Evolutionary conservation across 2,888 invertebrate genomes (phyloP).

Genomic region (Dynastes hyllus): DNA sequence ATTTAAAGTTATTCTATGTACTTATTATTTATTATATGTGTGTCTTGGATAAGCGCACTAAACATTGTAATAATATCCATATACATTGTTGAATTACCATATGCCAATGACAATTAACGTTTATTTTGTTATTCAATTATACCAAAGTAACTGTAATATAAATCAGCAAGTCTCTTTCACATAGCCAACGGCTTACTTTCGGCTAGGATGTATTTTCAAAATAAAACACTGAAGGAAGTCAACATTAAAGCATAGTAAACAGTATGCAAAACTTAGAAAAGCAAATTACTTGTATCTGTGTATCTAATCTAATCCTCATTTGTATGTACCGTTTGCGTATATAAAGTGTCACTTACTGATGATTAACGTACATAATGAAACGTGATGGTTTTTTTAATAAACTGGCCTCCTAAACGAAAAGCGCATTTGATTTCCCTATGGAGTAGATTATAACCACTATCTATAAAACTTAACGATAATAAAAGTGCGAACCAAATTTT

Average conservation of each 20-base stretch:
- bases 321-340: not conserved
- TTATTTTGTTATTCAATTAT: not conserved
- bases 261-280: too few relatives aligned
- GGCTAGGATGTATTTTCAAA: too few relatives aligned
- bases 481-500: too few relatives aligned
- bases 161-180: not conserved
- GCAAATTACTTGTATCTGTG: too few relatives aligned
- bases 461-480: too few relatives aligned
- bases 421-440: too few relatives aligned
- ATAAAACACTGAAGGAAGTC: too few relatives aligned
- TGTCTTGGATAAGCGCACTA: not conserved
- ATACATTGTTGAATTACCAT: conserved; percentile 3
- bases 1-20: too few relatives aligned
- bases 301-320: not conserved
- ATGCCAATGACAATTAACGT: conserved; percentile 1
- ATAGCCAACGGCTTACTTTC: too few relatives aligned
- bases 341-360: not conserved
- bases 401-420: not conserved
- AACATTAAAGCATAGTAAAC: too few relatives aligned
- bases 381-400: not conserved
- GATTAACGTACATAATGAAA: not conserved
- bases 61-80: not conserved
- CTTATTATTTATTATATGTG: not conserved
- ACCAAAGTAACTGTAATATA: conserved; percentile 4
- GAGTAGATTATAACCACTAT: too few relatives aligned